Conservation (phyloP, 2,797 vertebrate species). For the Cryptoprocta ferox region DNA sequence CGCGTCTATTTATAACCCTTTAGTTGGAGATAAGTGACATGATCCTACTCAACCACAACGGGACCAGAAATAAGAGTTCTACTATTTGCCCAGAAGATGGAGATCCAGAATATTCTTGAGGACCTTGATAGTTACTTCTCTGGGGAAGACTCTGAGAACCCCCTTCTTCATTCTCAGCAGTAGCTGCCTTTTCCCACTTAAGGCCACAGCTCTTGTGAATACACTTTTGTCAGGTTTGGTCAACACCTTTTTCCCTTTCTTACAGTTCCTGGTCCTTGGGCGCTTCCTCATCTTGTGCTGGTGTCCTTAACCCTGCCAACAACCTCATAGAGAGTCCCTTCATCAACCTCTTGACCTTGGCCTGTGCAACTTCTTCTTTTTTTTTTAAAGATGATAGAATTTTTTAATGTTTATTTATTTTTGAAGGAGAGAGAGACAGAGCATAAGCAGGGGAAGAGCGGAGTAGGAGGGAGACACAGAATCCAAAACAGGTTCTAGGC, state of each 20-base stretch:
- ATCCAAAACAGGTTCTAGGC: no score
- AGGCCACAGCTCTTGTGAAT: no score
- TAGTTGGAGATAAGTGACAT: neutral
- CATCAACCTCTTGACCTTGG: no score
- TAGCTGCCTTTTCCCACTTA: neutral
- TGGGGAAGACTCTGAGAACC: neutral
- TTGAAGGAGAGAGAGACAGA: no score
- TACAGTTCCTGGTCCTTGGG: neutral
- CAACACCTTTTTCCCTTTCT: neutral
- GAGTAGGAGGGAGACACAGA: no score
- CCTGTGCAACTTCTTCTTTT: no score
- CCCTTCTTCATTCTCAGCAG: neutral
- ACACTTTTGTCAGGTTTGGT: neutral
- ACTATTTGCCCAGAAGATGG: neutral
- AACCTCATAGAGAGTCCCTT: neutral
- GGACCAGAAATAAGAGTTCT: neutral
- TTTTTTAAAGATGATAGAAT: no score
- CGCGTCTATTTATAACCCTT: neutral
- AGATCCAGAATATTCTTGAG: neutral
- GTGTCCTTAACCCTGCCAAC: neutral
- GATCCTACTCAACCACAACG: neutral
- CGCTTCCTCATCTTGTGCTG: neutral
- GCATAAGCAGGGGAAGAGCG: no score
- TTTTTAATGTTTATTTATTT: no score
- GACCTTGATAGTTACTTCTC: neutral